Evolutionary conservation across 1,140 invertebrate genomes (phyloP).

Genomic region (Pachyrhynchus sulphureomaculatus): DNA sequence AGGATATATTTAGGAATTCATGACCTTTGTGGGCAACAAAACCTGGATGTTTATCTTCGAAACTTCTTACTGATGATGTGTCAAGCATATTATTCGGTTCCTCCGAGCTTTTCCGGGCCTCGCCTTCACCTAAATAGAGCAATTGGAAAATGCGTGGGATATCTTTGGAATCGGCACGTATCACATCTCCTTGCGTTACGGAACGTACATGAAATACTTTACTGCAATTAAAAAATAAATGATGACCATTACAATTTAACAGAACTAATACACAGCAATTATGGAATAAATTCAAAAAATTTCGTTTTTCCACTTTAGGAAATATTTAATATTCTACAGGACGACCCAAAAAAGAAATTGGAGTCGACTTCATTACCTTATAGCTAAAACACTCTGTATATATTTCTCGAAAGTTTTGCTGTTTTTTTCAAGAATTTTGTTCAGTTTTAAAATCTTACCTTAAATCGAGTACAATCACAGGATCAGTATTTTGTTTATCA

Average conservation of each 20-base stretch:
- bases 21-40: slow-evolving; percentile 90
- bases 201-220: slow-evolving; percentile 98
- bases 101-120: slow-evolving; percentile 83
- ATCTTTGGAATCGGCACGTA: slow-evolving; percentile 96
- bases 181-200: slow-evolving; percentile 98
- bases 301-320: too few relatives aligned
- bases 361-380: too few relatives aligned
- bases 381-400: too few relatives aligned
- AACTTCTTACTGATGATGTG: slow-evolving; percentile 52
- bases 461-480: slow-evolving; percentile 91
- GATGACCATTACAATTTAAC: slow-evolving; percentile 1
- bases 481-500: slow-evolving; percentile 93
- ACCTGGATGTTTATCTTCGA: slow-evolving; percentile 70
- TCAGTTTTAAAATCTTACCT: slow-evolving; percentile 73
- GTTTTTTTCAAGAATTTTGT: too few relatives aligned
- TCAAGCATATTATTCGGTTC: slow-evolving; percentile 52
- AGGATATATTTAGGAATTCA: slow-evolving; percentile 94
- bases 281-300: too few relatives aligned
- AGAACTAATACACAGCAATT: neutral
- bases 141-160: slow-evolving; percentile 98
- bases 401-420: too few relatives aligned
- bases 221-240: slow-evolving; percentile 58
- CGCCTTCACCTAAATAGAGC: slow-evolving; percentile 91
- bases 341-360: too few relatives aligned
- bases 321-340: too few relatives aligned